Percentiles rank a stretch among this genome's conserved stretches.
Conservation (phyloP, 2,797 vertebrate genomes). For the Sebastes miniatus region DNA sequence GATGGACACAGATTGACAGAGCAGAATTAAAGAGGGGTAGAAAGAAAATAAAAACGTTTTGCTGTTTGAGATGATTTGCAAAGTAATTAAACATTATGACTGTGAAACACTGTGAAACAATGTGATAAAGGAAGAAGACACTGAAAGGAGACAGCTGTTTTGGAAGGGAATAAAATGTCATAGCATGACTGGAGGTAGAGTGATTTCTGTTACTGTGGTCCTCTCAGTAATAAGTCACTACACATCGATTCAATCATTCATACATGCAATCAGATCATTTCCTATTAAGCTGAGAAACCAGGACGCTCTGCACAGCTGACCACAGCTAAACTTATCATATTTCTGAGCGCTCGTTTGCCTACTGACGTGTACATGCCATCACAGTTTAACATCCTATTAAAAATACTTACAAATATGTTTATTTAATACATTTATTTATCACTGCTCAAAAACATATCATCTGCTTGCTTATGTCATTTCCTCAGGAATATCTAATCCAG, state of each 20-base stretch:
- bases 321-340: neutral
- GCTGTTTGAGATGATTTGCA: constrained; percentile 11
- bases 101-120: constrained; percentile 1
- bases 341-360: neutral
- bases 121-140: neutral
- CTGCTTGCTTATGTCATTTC: neutral
- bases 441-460: neutral
- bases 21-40: neutral
- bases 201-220: neutral
- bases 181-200: neutral
- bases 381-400: neutral
- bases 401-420: neutral
- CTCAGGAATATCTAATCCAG: neutral
- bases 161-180: neutral
- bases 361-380: neutral
- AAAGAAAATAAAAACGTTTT: constrained; percentile 8
- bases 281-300: neutral
- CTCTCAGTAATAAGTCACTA: neutral
- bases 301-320: neutral
- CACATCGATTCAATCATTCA: neutral
- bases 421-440: neutral
- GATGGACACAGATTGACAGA: constrained; percentile 6
- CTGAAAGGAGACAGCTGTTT: neutral
- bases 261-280: neutral
- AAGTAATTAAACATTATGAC: neutral